A percentile compares a stretch with the other conserved stretches of the same genome.
These are phyloP conservation scores for Sterna hirundo DNA, from an alignment of 2,113 vertebrate species.

Conservation along the genomic window DNA sequence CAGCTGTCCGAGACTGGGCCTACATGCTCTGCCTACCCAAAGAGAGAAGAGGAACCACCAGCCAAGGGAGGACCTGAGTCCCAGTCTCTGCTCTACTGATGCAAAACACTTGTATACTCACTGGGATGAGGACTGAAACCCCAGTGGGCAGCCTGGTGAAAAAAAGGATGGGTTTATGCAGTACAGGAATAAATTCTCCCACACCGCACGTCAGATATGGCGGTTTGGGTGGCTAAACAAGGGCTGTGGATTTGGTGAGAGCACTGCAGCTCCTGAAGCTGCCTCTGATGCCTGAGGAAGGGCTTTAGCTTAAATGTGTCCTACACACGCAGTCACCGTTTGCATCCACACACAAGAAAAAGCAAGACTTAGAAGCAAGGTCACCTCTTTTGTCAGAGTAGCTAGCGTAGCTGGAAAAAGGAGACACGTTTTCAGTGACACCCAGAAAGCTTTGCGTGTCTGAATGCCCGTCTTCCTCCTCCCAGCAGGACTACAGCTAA, in stretches of 20 bases:
- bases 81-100: not conserved
- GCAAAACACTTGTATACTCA: not conserved
- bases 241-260: not conserved
- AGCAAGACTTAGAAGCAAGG: accelerated
- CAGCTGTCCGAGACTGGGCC: not conserved
- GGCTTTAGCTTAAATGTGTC: not conserved
- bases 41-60: not conserved
- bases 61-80: not conserved
- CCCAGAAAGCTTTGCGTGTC: not conserved
- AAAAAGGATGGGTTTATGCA: not conserved
- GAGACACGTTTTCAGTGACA: not conserved
- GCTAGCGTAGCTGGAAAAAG: not conserved
- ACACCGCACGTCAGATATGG: not conserved
- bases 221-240: not conserved
- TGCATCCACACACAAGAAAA: not conserved
- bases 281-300: not conserved
- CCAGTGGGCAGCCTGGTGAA: not conserved
- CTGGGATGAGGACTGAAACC: not conserved
- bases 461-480: not conserved
- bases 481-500: not conserved
- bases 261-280: not conserved
- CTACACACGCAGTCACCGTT: not conserved
- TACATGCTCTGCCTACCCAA: not conserved
- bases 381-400: not conserved
- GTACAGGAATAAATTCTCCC: not conserved